Conservation (phyloP, 2,797 vertebrate genomes). For the Glossophaga mutica region DNA sequence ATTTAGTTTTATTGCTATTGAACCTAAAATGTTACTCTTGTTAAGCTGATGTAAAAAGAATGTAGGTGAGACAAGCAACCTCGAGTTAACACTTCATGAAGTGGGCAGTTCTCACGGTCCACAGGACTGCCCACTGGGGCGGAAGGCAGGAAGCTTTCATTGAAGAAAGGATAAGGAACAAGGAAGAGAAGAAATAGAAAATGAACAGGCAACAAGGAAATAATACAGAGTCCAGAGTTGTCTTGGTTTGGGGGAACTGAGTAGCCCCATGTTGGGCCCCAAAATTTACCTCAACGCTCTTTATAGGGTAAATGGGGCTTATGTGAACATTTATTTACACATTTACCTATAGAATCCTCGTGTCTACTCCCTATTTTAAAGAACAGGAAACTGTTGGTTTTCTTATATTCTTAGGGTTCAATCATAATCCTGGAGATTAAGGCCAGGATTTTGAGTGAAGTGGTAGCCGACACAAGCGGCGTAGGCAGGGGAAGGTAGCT, state of each 20-base stretch:
- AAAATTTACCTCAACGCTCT: background rate
- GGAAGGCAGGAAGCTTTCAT: background rate
- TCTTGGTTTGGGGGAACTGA: background rate
- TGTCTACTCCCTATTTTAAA: background rate
- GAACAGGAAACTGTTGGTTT: background rate
- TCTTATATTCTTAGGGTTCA: background rate
- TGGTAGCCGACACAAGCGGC: background rate
- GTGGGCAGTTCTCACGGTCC: background rate
- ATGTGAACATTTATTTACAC: background rate
- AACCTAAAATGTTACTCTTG: background rate
- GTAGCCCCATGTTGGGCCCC: background rate
- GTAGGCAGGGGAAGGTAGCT: background rate
- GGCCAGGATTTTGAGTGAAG: background rate
- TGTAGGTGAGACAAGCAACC: background rate
- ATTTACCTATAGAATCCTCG: background rate
- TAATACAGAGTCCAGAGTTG: background rate
- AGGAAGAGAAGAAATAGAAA: background rate
- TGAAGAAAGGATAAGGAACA: background rate
- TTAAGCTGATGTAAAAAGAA: background rate
- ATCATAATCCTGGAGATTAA: background rate
- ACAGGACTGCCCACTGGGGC: background rate
- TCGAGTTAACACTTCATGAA: background rate
- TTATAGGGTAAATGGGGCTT: background rate
- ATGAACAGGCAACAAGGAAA: background rate
- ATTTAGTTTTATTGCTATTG: background rate